These are phyloP conservation scores for Meiosimyza decipiens DNA, from an alignment of 2,888 invertebrate genomes.

Conservation along the genomic window DNA sequence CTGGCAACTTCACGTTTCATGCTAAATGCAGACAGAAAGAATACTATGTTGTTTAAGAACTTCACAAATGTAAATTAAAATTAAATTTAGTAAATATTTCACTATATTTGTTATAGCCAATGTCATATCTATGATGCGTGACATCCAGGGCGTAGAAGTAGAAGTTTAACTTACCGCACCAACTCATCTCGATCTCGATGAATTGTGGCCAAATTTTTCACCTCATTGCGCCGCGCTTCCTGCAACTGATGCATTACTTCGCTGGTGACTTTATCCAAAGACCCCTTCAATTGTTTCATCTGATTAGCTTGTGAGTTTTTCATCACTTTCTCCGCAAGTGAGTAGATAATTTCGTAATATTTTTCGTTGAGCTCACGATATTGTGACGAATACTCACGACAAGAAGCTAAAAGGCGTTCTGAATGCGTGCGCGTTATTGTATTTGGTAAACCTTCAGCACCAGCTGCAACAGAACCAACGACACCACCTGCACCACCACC, in stretches of 20 bases:
- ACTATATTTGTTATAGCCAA: no score
- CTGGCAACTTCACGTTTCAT: conserved; percentile 67
- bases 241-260: conserved; percentile 85
- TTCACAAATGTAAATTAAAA: no score
- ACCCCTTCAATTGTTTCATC: conserved; percentile 79
- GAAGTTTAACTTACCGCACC: conserved; percentile 79
- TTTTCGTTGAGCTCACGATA: conserved; percentile 84
- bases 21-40: conserved; percentile 45
- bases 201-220: conserved; percentile 85
- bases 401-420: conserved; percentile 73
- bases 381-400: conserved; percentile 76
- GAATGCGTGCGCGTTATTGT: conserved; percentile 72
- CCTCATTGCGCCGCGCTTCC: conserved; percentile 85
- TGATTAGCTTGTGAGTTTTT: conserved; percentile 82
- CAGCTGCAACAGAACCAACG: conserved; percentile 56
- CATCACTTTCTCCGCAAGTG: conserved; percentile 83
- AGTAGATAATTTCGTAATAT: conserved; percentile 83
- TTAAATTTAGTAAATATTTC: no score
- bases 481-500: conserved; percentile 45
- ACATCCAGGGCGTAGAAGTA: no score
- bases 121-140: no score
- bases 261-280: conserved; percentile 77
- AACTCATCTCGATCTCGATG: conserved; percentile 93
- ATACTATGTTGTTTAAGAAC: no score
- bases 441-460: conserved; percentile 60